Evolutionary conservation across 2,797 vertebrate species (phyloP).

Genomic region (Pangasius mekongensis): DNA sequence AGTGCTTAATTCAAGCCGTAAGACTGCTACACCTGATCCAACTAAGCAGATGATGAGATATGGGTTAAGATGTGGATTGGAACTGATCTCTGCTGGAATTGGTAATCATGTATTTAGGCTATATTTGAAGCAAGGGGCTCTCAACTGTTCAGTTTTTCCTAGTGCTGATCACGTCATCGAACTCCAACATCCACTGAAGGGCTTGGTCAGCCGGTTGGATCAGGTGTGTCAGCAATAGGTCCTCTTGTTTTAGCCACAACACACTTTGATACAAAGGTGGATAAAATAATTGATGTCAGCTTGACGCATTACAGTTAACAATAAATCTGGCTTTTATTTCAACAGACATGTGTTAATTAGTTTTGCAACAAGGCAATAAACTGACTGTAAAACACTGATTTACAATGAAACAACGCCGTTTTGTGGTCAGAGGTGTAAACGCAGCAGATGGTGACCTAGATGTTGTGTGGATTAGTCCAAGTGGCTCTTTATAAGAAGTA

Average conservation of each 20-base stretch:
- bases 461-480: conserved; percentile 69
- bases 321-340: conserved; percentile 2
- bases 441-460: conserved; percentile 71
- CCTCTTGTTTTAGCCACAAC: not conserved
- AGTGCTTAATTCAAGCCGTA: not conserved
- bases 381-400: not conserved
- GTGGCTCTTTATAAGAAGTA: conserved; percentile 63
- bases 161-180: not conserved
- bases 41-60: conserved; percentile 11
- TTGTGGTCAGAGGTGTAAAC: conserved; percentile 54
- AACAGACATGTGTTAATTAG: not conserved
- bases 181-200: not conserved
- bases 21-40: conserved; percentile 20
- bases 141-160: not conserved
- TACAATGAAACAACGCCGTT: conserved; percentile 55
- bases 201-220: not conserved
- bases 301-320: not conserved
- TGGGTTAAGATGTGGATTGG: not conserved
- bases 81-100: not conserved
- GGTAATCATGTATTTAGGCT: not conserved
- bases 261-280: not conserved
- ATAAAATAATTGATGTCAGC: not conserved
- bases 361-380: not conserved
- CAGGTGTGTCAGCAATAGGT: not conserved
- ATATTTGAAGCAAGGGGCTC: not conserved